Evolutionary conservation across 1,140 invertebrate genomes (phyloP), one percentile per base, ranked within the genome.

Genomic region (Leptopilina clavipes): DNA sequence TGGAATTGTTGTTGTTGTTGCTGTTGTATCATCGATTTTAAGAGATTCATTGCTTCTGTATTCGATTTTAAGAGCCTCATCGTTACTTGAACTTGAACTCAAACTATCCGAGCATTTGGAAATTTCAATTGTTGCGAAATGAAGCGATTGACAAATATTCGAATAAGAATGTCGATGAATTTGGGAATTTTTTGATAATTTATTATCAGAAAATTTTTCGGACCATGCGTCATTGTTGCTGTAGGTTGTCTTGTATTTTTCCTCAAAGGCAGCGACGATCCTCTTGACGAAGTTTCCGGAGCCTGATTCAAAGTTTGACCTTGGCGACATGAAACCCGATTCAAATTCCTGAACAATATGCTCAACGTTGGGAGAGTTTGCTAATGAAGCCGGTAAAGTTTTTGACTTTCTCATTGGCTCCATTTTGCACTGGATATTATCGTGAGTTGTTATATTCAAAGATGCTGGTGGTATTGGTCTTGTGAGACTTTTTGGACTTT

Each of bases 251-350:
- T 80, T 79, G 59, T 77, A 83, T 12, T 79, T 85, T 37, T 79
- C 71, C 18, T 87, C 86, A 65, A 85, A 84, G 2, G 82, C 81
- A 3, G 83, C 81, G 0, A 87, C 81, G 3, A 87, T 80, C 43
- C 78, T 84, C 74, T 83, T 85, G 0, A 87, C 86, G n/a, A 85
- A 86, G n/a, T 75, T 81, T 8, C 76, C 12, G 9, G 25, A 10
- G 25, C 71, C 73, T 11, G 9, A 17, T 11, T 37, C 70, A 17
- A 3, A 11, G 22, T 1, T 25, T 65, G n/a, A 65, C 78, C 40
- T 73, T 6, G 76, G 77, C 3, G 82, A 83, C 17, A 76, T 70
- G 25, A 73, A 83, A n/a, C 44, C 73, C 7, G 14, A 71, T 22
- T 86, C 85, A 59, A 86, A 86, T 48, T 86, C 80, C 0, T 48